A percentile compares a stretch with the other conserved stretches of the same genome.
These are phyloP conservation scores for Lithophane socia DNA, from an alignment of 2,888 invertebrate species.

Conservation along the genomic window DNA sequence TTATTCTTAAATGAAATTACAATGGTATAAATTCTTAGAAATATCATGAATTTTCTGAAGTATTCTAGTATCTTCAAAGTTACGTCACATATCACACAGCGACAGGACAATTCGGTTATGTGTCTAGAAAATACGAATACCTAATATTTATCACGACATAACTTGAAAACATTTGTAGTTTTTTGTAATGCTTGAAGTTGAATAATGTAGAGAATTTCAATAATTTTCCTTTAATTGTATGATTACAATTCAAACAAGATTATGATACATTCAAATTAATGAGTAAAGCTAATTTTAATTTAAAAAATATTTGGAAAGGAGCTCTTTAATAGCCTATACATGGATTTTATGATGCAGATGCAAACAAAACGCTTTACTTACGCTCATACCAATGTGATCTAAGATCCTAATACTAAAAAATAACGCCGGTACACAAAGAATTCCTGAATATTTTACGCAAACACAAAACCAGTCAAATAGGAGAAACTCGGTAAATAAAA, in stretches of 20 bases:
- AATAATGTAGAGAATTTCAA: background rate
- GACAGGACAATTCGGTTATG: slow-evolving; percentile 32
- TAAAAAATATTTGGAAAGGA: background rate
- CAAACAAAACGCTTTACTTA: background rate
- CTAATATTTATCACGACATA: slow-evolving; percentile 20
- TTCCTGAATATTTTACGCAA: slow-evolving; percentile 27
- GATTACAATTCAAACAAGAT: background rate
- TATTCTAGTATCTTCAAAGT: slow-evolving; percentile 15
- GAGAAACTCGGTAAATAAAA: slow-evolving; percentile 41
- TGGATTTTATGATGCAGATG: background rate
- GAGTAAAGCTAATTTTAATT: background rate
- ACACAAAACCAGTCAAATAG: slow-evolving; percentile 28
- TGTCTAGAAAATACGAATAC: slow-evolving; percentile 30
- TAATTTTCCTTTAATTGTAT: background rate
- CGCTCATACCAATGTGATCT: background rate
- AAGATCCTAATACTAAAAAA: slow-evolving; percentile 41
- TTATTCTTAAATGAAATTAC: background rate
- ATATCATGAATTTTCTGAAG: background rate
- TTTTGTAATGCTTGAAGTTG: background rate
- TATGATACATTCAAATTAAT: background rate
- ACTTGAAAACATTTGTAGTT: slow-evolving; percentile 4
- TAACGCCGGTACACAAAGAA: slow-evolving; percentile 37
- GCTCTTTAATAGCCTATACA: accelerated
- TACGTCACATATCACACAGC: slow-evolving; percentile 33
- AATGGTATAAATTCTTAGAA: background rate